Evolutionary conservation across 2,113 vertebrate species (phyloP), one percentile per base, ranked within the genome.

Genomic region (Petrocephalus microphthalmus): DNA sequence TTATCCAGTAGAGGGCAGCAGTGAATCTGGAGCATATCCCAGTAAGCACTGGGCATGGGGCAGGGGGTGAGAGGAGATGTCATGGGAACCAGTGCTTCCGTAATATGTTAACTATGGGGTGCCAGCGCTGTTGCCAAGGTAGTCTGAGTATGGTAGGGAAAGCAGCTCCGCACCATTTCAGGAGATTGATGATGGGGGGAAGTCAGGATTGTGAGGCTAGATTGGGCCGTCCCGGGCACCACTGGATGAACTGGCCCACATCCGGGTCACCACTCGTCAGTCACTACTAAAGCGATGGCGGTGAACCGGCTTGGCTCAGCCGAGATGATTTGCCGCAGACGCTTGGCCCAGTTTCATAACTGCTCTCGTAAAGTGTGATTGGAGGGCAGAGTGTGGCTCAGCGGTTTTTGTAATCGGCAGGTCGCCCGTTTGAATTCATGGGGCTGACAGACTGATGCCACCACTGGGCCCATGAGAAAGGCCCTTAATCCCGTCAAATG

Each of bases 311-410:
- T 93, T 91, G 91, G 92, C 93, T 88, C 67, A 92, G 90, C 91
- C 45, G 5, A 37, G 29, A 88, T 86, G 89, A 94, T 90, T 94
- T 90, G 90, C 82, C 22, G 89, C 91, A 92, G 92, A 89, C 92
- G 89, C 88, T 78, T 42, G 84, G 89, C 86, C 7, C 91, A 89
- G 91, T 91, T 86, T 67, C 22, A 45, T 93, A 92, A 94, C 87
- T 90, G 90, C 92, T 87, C 85, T 89, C 90, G 90, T 93, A 92
- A 94, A 94, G 64, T 93, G 93, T 49, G 17, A 33, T 17, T 78
- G 71, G 71, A 10, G 13, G 13, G 33, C 29, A 74, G 25, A 0
- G 10, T 13, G 60, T 67, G 11, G 60, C 25, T 67, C 60, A 67
- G 60, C 60, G 11, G n/a, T 0, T 29, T 64, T 67, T 13, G 60